Evolutionary conservation across 37 sponge, comb jelly and placozoan genomes (phyloP), one percentile per base, ranked within the genome.

Genomic region (Aphrocallistes beatrix): DNA sequence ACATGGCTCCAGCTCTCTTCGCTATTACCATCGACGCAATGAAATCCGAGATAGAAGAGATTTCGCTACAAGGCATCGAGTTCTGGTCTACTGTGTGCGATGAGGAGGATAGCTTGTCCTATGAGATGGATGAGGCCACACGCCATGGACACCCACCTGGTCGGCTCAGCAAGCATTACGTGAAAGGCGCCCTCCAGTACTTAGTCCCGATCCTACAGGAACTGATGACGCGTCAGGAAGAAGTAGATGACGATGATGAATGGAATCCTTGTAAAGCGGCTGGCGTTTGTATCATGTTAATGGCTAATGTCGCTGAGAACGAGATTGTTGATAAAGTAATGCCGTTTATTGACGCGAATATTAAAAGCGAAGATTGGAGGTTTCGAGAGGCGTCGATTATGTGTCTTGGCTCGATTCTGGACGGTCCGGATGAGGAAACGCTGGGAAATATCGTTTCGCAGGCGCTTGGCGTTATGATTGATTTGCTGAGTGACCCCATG

Each of bases 21-120:
- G 94, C 96, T 42, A 99, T 99, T 82, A 94, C 99, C n/a, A 85
- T 95, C 25, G 90, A 89, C n/a, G 96, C 99, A 17, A 94, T 99
- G 91, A 94, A 95, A 82, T 88, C 89, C 1, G 38, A 83, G 0
- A 45, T 50, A 25, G 94, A 99, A 60, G 92, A 91, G 0, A 87
- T 96, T 28, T 89, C 94, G 16, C 88, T 99, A 3, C 99, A 99
- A 87, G 99, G 96, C 9, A 94, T 99, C 37, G 99, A 99, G 85
- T 99, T 99, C 84, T 99, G 99, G 99, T 94, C 96, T n/a, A 96
- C 96, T 19, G 92, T 96, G 16, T 99, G 99, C 84, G 99, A 99
- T 38, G 96, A 96, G 81, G 99, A 99, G 87, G 84, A 82, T 32
- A 96, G 94, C 85, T 84, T 99, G 30, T 91, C 94, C 0, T 92